These are phyloP conservation scores for Myripristis murdjan DNA, from an alignment of 2,797 vertebrate genomes.

Conservation along the genomic window DNA sequence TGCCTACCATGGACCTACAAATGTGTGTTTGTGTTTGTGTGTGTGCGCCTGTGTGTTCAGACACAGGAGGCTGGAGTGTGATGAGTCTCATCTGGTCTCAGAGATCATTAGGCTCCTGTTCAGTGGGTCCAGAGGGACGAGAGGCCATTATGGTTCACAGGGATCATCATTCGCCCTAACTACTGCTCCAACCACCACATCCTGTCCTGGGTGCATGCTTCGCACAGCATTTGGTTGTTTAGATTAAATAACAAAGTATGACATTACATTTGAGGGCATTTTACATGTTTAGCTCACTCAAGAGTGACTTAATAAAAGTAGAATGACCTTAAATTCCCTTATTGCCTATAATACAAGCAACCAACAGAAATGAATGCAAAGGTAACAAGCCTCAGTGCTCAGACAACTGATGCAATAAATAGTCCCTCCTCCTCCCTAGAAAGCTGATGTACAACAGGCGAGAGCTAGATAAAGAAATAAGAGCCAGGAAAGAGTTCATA, in stretches of 20 bases:
- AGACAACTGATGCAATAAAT: neutral
- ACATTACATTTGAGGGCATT: neutral
- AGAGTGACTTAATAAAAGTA: neutral
- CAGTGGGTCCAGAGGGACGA: conserved; percentile 46
- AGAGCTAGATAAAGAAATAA: neutral
- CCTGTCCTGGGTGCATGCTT: conserved; percentile 38
- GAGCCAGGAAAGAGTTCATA: neutral
- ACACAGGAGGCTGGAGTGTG: conserved; percentile 44
- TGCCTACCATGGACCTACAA: neutral
- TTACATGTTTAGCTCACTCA: neutral
- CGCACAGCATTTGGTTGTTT: conserved; percentile 5
- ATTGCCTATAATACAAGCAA: neutral
- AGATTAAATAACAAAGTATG: conserved; percentile 9
- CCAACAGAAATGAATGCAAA: neutral
- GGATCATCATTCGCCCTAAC: conserved; percentile 59
- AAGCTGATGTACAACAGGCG: neutral
- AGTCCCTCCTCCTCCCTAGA: conserved; percentile 8
- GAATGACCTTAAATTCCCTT: neutral
- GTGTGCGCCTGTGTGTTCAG: conserved; percentile 32
- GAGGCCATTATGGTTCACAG: conserved; percentile 68
- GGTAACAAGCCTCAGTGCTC: neutral
- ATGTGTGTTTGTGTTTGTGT: conserved; percentile 31
- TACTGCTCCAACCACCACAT: conserved; percentile 60
- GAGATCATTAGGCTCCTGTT: conserved; percentile 73
- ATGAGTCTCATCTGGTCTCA: conserved; percentile 71